phyloP scores from a whole-genome alignment of 2,888 invertebrate genomes.

The Rhamphomyia laevipes region DNA sequence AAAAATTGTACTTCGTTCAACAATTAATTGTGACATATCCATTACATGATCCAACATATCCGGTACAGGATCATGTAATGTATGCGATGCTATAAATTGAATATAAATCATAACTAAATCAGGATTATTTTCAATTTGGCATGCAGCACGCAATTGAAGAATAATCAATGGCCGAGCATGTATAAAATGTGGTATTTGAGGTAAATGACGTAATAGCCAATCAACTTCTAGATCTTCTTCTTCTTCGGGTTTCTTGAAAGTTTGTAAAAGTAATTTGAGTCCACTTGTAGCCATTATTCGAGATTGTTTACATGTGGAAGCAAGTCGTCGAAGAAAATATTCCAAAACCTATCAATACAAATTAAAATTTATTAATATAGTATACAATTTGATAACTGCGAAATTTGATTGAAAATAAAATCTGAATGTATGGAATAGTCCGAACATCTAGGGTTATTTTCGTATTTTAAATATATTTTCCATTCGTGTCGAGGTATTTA shows the following conservation, averaged over 20 bases:
- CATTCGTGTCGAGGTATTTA: too few relatives aligned
- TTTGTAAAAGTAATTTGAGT: conserved; percentile 53
- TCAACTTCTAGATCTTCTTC: conserved; percentile 26
- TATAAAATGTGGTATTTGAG: conserved; percentile 67
- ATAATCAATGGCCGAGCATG: conserved; percentile 58
- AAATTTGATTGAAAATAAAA: too few relatives aligned
- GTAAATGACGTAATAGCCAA: conserved; percentile 53
- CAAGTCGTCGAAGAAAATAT: conserved; percentile 75
- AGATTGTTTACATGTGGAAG: conserved; percentile 67
- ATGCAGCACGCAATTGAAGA: conserved; percentile 67
- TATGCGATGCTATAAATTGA: conserved; percentile 68
- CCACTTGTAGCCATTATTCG: conserved; percentile 61
- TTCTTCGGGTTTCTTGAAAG: conserved; percentile 29
- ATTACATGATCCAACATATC: conserved; percentile 57
- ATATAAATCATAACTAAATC: conserved; percentile 64
- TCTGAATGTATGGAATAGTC: too few relatives aligned
- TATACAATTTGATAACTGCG: too few relatives aligned
- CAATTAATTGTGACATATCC: conserved; percentile 83
- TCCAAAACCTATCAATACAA: conserved; percentile 43
- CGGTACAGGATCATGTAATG: conserved; percentile 50
- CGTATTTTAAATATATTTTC: too few relatives aligned
- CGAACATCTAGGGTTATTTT: too few relatives aligned
- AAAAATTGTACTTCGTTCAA: conserved; percentile 80
- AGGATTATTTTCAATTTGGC: conserved; percentile 83
- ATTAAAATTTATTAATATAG: background rate